These are phyloP conservation scores for Gortyna flavago DNA, from an alignment of 2,888 invertebrate genomes.

Conservation along the genomic window DNA sequence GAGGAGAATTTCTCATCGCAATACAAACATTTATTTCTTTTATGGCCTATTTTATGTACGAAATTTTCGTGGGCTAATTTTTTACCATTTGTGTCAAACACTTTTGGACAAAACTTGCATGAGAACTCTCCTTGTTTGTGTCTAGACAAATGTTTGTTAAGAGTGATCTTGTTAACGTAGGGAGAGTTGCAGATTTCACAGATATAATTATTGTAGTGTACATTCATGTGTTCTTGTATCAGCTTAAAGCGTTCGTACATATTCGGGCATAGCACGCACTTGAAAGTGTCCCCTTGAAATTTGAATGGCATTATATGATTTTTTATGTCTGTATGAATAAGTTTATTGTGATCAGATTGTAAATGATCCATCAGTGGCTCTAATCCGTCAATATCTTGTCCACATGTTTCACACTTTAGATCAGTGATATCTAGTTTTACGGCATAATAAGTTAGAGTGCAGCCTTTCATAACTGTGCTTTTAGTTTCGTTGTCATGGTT, in stretches of 20 bases:
- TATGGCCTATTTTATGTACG: slow-evolving; percentile 46
- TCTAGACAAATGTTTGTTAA: slow-evolving; percentile 43
- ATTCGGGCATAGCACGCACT: slow-evolving; percentile 46
- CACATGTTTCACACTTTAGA: slow-evolving; percentile 47
- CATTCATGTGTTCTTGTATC: slow-evolving; percentile 62
- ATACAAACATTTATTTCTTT: slow-evolving; percentile 54
- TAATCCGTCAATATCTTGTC: slow-evolving; percentile 34
- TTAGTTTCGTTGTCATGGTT: slow-evolving; percentile 67
- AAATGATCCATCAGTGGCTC: slow-evolving; percentile 37
- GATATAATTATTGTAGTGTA: slow-evolving; percentile 56
- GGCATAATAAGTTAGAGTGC: slow-evolving; percentile 56
- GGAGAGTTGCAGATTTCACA: slow-evolving; percentile 72
- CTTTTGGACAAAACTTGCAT: slow-evolving; percentile 55
- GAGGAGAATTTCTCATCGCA: slow-evolving; percentile 53
- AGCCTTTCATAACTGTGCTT: slow-evolving; percentile 69
- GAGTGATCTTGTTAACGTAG: slow-evolving; percentile 76
- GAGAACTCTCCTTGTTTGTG: slow-evolving; percentile 59
- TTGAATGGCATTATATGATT: slow-evolving; percentile 61
- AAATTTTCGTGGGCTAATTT: slow-evolving; percentile 58
- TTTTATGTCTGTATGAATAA: slow-evolving; percentile 53
- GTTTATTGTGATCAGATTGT: slow-evolving; percentile 29
- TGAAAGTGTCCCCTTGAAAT: slow-evolving; percentile 45
- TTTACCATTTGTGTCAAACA: slow-evolving; percentile 57
- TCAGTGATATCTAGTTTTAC: slow-evolving; percentile 59
- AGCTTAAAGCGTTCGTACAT: slow-evolving; percentile 49